Conservation (phyloP, 2,797 vertebrate species). For the Hyperoplus immaculatus region DNA sequence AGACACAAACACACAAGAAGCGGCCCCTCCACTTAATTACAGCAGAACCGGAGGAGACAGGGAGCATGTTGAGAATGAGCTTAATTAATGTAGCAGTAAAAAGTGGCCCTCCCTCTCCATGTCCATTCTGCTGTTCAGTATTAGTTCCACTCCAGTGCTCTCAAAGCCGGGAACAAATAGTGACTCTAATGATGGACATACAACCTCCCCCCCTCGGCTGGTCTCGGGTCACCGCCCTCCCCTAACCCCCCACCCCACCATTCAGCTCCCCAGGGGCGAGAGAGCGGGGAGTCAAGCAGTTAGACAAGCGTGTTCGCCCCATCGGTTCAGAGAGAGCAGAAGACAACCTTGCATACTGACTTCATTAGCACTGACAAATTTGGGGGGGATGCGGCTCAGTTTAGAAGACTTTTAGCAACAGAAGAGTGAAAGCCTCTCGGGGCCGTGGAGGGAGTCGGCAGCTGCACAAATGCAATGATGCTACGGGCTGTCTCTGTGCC, state of each 20-base stretch:
- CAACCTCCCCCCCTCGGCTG: conserved; percentile 53
- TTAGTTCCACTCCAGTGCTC: conserved; percentile 87
- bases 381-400: conserved; percentile 77
- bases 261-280: conserved; percentile 75
- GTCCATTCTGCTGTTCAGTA: conserved; percentile 83
- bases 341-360: conserved; percentile 81
- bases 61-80: conserved; percentile 81
- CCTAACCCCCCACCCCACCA: neutral
- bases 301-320: conserved; percentile 89
- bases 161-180: conserved; percentile 82
- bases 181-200: conserved; percentile 86
- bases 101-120: conserved; percentile 84
- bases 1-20: conserved; percentile 19
- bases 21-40: conserved; percentile 60
- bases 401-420: conserved; percentile 72
- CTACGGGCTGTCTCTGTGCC: conserved; percentile 34
- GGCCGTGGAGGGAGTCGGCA: conserved; percentile 46
- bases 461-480: conserved; percentile 26
- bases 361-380: conserved; percentile 91
- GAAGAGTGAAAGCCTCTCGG: conserved; percentile 55
- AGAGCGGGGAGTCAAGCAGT: conserved; percentile 80
- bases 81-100: conserved; percentile 94
- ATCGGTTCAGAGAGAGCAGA: conserved; percentile 59
- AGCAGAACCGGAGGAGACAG: conserved; percentile 62
- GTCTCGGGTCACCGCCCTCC: conserved; percentile 86